Base-by-base conservation (phyloP, 2,113 vertebrate species). In the Clarias gariepinus region DNA sequence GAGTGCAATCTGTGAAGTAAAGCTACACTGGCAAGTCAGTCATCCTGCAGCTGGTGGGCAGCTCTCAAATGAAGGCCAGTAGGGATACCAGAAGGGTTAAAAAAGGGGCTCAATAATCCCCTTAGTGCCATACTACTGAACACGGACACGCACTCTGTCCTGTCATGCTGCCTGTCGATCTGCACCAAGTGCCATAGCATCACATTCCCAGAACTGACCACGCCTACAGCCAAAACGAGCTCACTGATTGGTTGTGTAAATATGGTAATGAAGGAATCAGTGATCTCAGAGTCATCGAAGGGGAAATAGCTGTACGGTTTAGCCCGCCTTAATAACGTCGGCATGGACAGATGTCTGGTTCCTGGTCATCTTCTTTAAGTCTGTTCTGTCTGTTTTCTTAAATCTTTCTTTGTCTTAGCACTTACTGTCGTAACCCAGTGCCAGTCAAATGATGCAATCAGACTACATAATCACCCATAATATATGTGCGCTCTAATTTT, bases 41-140 rank as follows among this genome's bases (percentile, higher is more conserved):
- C 81, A 47, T 57, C 58, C 53, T 64, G 87, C 92, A 86, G 91
- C 89, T 74, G 85, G 89, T 88, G 92, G 88, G 84, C 89, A 86
- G 88, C 82, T 93, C 87, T 78, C 84, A 85, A 88, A 84, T 85
- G 57, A 89, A 12, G 91, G 90, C 90, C 91, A 88, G 88, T 86
- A 89, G 91, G 91, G 86, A 89, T 89, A 91, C 82, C 30, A 9
- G 30, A 74, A 78, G 74, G 91, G 88, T 82, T 79, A 74, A 77
- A 79, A 47, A 55, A 47, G 88, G 86, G 85, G 87, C 3, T 83
- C 41, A 15, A 85, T 66, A 78, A 28, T 16, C 87, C 89, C 88
- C 88, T 84, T 86, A 91, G 92, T 94, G 93, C 92, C 92, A 95
- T 94, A 95, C 95, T 95, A 96, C 95, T 95, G 95, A 94, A 93